Percentiles rank a stretch among this genome's conserved stretches.
These are phyloP conservation scores for Limanda limanda DNA, from an alignment of 2,113 vertebrate species.

Conservation along the genomic window DNA sequence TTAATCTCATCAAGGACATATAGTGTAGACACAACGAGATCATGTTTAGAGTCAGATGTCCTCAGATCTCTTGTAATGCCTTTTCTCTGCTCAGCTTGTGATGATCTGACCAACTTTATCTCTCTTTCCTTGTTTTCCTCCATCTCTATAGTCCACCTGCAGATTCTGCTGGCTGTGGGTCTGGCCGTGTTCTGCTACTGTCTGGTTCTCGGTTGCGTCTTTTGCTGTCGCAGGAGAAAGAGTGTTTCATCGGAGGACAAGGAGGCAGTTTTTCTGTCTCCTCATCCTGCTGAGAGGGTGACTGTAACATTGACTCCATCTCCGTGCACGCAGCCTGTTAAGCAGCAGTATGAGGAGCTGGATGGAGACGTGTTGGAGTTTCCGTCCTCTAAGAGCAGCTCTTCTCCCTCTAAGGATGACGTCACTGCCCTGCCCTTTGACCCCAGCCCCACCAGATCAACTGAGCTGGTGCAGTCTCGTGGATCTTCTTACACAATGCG, in stretches of 20 bases:
- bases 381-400: slow-evolving; percentile 64
- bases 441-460: slow-evolving; percentile 33
- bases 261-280: slow-evolving; percentile 61
- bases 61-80: slow-evolving; percentile 24
- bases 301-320: slow-evolving; percentile 69
- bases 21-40: slow-evolving; percentile 51
- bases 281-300: slow-evolving; percentile 42
- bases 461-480: slow-evolving; percentile 41
- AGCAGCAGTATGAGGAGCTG: slow-evolving; percentile 76
- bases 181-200: slow-evolving; percentile 84
- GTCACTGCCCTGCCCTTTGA: slow-evolving; percentile 56
- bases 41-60: slow-evolving; percentile 29
- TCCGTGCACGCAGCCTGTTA: slow-evolving; percentile 68
- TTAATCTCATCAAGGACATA: slow-evolving; percentile 64
- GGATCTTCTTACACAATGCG: slow-evolving; percentile 53
- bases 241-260: slow-evolving; percentile 51
- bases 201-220: slow-evolving; percentile 81
- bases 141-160: slow-evolving; percentile 77
- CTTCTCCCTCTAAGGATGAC: slow-evolving; percentile 75
- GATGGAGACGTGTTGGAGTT: slow-evolving; percentile 78
- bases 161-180: slow-evolving; percentile 80
- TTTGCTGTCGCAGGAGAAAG: slow-evolving; percentile 77
- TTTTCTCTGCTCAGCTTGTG: not conserved
- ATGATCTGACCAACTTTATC: not conserved
- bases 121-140: slow-evolving; percentile 19